Conservation (phyloP, 64 coral and sea anemone species). For the Platygyra sinensis region DNA sequence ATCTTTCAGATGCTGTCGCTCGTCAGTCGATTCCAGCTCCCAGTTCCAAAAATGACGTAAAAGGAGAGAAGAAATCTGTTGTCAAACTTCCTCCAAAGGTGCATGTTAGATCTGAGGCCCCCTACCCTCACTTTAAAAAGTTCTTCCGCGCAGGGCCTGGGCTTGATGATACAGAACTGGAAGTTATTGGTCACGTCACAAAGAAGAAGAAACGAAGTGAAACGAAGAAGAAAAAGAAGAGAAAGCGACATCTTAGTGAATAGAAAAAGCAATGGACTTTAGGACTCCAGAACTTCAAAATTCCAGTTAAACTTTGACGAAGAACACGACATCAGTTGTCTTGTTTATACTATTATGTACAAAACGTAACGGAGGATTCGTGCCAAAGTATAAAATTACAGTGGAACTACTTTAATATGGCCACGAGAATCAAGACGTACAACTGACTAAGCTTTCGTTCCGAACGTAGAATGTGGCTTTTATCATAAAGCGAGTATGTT, state of each 20-base stretch:
- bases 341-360: conserved; percentile 6
- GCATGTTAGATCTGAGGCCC: conserved; percentile 29
- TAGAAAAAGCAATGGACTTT: neutral
- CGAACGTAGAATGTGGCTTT: too few species aligned
- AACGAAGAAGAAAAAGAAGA: conserved; percentile 34
- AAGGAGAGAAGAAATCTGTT: conserved; percentile 25
- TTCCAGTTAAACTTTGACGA: neutral
- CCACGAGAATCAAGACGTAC: neutral
- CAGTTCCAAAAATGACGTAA: neutral
- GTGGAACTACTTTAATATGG: neutral
- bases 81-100: conserved; percentile 4
- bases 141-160: conserved; percentile 42
- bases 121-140: conserved; percentile 34
- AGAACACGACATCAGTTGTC: neutral
- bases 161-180: conserved; percentile 60
- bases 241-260: conserved; percentile 37
- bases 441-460: neutral
- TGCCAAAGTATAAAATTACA: neutral
- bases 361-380: neutral
- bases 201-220: conserved; percentile 51
- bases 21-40: conserved; percentile 15
- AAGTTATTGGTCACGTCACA: conserved; percentile 63
- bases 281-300: neutral
- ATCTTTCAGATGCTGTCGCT: conserved; percentile 21
- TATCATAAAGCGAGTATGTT: neutral